Base-by-base conservation (phyloP, 1,140 invertebrate species). In the Cherax quadricarinatus region DNA sequence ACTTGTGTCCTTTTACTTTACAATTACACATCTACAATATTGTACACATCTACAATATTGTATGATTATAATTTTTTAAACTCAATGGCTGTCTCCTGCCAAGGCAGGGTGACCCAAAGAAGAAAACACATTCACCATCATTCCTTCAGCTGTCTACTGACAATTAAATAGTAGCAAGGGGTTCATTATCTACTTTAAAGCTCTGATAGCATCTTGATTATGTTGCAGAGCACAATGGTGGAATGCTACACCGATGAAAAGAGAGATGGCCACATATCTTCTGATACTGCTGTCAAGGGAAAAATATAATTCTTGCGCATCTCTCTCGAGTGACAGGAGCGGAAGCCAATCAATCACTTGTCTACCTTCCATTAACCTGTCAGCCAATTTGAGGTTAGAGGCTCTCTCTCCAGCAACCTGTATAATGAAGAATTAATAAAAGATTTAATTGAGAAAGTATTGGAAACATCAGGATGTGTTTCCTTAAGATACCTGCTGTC, bases 231-330 rank as follows among this genome's bases (percentile, higher is more conserved):
- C 24, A 75, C 4, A 24, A 1, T 75, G 70, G 24, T 75, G 24
- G 24, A 75, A 75, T 75, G 70, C 70, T 75, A 75, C 9, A 30
- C 70, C 70, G 30, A 30, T 21, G 9, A 75, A 75, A 0, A 75
- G 24, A 75, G 70, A 75, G 12, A 7, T 75, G 9, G 70, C 70
- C 24, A 75, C 70, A 30, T 75, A 75, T 75, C 70, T 75, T 30
- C 70, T 75, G 70, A 5, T 10, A 30, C 9, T 75, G 9, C 6
- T 75, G 3, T 75, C 70, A 30, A 30, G 24, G 1, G n/a, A 30
- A 75, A 75, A 75, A 30, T 75, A 75, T 75, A 30, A 75, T 30
- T 75, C 70, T 75, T 75, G 70, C 9, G 30, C n/a, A 75, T 75
- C 24, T 3, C 30, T 7, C 7, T 75, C 70, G 7, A 75, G 1